phyloP scores from a whole-genome alignment of 2,797 vertebrate species.

The Tauraco hartlaubi region DNA sequence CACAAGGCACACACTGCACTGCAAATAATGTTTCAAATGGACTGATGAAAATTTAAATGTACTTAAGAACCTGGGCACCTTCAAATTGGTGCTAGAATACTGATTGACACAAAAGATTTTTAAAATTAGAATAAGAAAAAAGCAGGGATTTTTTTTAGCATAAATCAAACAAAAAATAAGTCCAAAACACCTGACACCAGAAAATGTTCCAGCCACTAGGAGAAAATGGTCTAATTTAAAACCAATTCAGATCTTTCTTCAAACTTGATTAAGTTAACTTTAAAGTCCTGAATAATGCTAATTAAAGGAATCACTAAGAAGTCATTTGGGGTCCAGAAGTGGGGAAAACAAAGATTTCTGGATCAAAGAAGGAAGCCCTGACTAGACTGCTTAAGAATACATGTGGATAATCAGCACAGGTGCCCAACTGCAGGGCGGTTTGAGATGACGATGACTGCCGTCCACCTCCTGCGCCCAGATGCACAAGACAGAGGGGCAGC shows the following conservation, averaged over 20 bases:
- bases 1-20: background rate
- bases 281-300: background rate
- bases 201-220: background rate
- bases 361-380: background rate
- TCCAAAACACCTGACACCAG: background rate
- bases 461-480: background rate
- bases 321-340: background rate
- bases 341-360: background rate
- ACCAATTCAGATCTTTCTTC: background rate
- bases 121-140: background rate
- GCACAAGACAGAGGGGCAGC: rapidly evolving
- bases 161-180: background rate
- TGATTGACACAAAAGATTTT: background rate
- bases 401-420: background rate
- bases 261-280: background rate
- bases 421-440: background rate
- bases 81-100: background rate
- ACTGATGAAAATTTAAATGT: background rate
- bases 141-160: background rate
- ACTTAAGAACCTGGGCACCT: background rate
- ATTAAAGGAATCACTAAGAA: background rate
- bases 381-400: background rate
- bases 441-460: background rate
- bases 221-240: background rate
- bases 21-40: background rate